phyloP scores from a whole-genome alignment of 1,140 invertebrate species.

The Ridgeia piscesae region DNA sequence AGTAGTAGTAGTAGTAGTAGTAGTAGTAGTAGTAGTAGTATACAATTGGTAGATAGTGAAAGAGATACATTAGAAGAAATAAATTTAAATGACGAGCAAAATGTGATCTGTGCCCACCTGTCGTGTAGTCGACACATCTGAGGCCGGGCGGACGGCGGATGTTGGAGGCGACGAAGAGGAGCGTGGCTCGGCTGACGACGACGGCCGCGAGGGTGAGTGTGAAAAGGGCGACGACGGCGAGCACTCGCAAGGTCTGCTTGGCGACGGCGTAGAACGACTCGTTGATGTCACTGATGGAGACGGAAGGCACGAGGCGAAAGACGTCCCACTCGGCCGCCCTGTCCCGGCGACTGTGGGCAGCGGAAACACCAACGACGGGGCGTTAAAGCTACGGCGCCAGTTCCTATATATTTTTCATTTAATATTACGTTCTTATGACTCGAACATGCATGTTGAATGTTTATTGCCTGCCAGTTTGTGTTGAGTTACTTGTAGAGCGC shows the following conservation, averaged over 20 bases:
- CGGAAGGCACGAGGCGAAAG: neutral
- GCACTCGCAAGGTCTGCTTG: constrained; percentile 9
- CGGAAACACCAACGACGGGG: neutral
- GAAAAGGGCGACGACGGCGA: constrained; percentile 18
- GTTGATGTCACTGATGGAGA: neutral
- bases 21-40: no score
- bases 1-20: no score
- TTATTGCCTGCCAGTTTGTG: no score
- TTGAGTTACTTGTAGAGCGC: no score
- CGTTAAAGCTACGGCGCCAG: no score
- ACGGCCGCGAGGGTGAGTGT: constrained; percentile 10
- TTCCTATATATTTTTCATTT: no score
- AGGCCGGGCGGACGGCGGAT: neutral
- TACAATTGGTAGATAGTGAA: no score
- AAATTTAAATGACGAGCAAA: neutral
- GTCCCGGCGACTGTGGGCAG: neutral
- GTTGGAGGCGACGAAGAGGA: constrained; percentile 23
- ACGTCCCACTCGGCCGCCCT: neutral
- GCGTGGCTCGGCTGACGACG: constrained; percentile 19
- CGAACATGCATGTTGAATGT: no score
- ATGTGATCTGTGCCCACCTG: neutral
- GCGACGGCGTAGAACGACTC: constrained; percentile 11
- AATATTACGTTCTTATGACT: no score
- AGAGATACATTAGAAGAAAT: no score
- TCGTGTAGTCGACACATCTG: neutral